Percentiles rank a stretch among this genome's conserved stretches.
phyloP scores from a whole-genome alignment of 1,140 invertebrate genomes.

The Nixonia krombeini region DNA sequence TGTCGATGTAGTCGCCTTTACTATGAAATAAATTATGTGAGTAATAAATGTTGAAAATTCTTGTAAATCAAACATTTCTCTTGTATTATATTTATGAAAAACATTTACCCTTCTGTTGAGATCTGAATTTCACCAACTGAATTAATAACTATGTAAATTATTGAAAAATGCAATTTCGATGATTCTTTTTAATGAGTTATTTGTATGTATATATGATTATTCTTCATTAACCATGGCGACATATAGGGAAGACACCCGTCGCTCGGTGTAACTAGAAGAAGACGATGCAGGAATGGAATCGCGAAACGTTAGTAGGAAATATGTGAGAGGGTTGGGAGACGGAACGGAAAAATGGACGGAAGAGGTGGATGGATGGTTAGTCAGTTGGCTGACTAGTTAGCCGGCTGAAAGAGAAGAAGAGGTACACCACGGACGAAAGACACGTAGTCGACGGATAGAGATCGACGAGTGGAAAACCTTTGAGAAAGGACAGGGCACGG shows the following conservation, averaged over 20 bases:
- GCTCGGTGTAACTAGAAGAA: not conserved
- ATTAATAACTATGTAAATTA: too few species aligned
- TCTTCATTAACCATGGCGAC: too few species aligned
- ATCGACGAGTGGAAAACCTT: conserved; percentile 16
- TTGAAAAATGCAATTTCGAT: too few species aligned
- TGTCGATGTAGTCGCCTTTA: too few species aligned
- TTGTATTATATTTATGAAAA: too few species aligned
- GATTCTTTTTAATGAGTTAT: too few species aligned
- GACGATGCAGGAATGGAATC: conserved; percentile 1
- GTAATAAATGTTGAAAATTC: too few species aligned
- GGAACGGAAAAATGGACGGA: conserved; percentile 3
- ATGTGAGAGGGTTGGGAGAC: not conserved
- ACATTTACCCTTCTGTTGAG: too few species aligned
- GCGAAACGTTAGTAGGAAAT: conserved; percentile 1
- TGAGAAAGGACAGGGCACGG: conserved; percentile 24
- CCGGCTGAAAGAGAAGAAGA: conserved; percentile 10
- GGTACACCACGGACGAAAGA: conserved; percentile 8
- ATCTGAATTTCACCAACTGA: too few species aligned
- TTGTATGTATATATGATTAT: too few species aligned
- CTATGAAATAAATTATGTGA: too few species aligned
- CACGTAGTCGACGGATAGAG: conserved; percentile 16
- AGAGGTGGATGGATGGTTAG: not conserved
- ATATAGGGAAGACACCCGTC: conserved; percentile 29
- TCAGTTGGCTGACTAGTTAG: conserved; percentile 12
- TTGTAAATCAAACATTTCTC: too few species aligned